A percentile compares a stretch with the other conserved stretches of the same genome.
phyloP scores from a whole-genome alignment of 37 sponge, comb jelly and placozoan species.

The Diacarnus erythraeanus region DNA sequence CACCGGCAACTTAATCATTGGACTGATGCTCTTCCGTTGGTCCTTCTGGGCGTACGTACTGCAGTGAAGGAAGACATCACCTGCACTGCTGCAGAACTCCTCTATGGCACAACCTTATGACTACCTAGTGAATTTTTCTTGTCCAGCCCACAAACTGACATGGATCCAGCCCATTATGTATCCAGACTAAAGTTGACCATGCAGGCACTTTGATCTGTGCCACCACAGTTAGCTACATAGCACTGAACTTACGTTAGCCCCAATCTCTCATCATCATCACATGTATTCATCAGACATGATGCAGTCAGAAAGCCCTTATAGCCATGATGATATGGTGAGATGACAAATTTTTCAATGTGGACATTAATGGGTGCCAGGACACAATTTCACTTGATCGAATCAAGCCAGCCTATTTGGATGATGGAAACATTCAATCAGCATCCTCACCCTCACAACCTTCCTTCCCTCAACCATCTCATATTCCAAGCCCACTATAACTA shows the following conservation, averaged over 20 bases:
- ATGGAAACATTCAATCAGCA: background rate
- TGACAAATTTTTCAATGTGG: conserved; percentile 57
- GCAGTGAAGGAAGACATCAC: conserved; percentile 55
- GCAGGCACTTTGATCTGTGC: background rate
- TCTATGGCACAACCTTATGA: conserved; percentile 70
- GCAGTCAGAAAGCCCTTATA: conserved; percentile 9
- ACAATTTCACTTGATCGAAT: conserved; percentile 67
- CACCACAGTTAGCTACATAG: background rate
- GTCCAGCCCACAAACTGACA: conserved; percentile 4
- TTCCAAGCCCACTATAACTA: background rate
- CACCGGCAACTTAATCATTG: conserved; percentile 70
- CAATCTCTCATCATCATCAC: conserved; percentile 2
- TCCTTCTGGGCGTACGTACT: conserved; percentile 65
- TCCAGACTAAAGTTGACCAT: background rate
- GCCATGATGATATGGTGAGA: conserved; percentile 22
- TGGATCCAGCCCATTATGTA: background rate
- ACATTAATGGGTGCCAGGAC: conserved; percentile 38
- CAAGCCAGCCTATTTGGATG: conserved; percentile 53
- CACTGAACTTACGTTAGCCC: background rate
- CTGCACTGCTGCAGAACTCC: conserved; percentile 65
- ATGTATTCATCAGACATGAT: conserved; percentile 2
- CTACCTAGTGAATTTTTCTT: conserved; percentile 68
- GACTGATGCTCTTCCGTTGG: conserved; percentile 60
- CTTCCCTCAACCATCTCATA: background rate
- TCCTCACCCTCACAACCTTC: background rate